phyloP scores from a whole-genome alignment of 2,888 invertebrate species.

The Micropterix aruncella region DNA sequence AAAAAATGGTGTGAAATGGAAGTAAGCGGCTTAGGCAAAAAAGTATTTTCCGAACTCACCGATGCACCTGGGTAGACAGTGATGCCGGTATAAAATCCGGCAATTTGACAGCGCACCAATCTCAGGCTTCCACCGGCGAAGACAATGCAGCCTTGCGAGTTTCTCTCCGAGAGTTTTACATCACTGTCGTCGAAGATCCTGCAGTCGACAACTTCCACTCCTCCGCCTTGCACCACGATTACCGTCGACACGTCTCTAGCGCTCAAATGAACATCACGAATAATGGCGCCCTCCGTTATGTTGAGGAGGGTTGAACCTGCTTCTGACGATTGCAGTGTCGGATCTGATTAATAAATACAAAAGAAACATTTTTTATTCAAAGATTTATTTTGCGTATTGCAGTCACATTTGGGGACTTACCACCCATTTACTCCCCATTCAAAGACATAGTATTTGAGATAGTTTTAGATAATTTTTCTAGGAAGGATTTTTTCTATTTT shows the following conservation, averaged over 20 bases:
- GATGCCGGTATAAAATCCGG: slow-evolving; percentile 33
- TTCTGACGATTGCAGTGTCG: not conserved
- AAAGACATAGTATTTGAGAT: no score
- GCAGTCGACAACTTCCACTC: not conserved
- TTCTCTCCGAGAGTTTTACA: not conserved
- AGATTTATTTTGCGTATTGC: no score
- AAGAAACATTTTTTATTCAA: no score
- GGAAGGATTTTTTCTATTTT: no score
- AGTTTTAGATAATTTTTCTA: no score
- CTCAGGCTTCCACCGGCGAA: slow-evolving; percentile 26
- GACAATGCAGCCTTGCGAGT: slow-evolving; percentile 28
- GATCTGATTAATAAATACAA: not conserved
- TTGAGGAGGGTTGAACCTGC: not conserved
- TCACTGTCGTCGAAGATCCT: not conserved
- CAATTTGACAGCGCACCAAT: slow-evolving; percentile 25
- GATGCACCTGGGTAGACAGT: slow-evolving; percentile 29
- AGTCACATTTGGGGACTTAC: no score
- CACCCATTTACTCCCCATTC: no score
- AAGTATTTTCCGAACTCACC: not conserved
- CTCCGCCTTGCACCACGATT: not conserved
- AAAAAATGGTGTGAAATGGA: no score
- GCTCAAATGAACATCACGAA: not conserved
- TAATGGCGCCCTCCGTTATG: not conserved
- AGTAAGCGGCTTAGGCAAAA: no score
- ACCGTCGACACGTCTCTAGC: not conserved